Conservation (phyloP, 2,113 vertebrate genomes). For the Synodontis membranacea region DNA sequence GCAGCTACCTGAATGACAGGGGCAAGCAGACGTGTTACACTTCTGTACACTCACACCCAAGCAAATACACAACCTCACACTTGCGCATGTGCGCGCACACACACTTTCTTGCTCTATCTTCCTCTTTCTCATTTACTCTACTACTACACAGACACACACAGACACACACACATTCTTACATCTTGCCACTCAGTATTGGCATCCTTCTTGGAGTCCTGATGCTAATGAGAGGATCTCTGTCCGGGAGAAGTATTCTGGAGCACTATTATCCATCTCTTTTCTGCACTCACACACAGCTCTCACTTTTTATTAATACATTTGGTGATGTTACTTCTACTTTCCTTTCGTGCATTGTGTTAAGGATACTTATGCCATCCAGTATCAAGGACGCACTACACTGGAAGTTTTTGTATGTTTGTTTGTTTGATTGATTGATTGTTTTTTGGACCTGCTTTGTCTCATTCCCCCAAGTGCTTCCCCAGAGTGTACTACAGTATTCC, state of each 20-base stretch:
- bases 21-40: slow-evolving; percentile 58
- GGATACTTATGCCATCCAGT: slow-evolving; percentile 2
- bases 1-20: slow-evolving; percentile 77
- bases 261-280: background rate
- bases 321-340: slow-evolving; percentile 8
- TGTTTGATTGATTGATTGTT: too few relatives aligned
- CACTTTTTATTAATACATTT: background rate
- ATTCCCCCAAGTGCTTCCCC: slow-evolving; percentile 38
- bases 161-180: background rate
- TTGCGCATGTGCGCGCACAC: too few relatives aligned
- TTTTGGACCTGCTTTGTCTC: background rate
- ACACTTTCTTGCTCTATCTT: background rate
- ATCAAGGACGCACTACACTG: slow-evolving; percentile 16
- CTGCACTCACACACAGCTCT: slow-evolving; percentile 14
- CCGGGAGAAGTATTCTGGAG: slow-evolving; percentile 1
- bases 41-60: background rate
- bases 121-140: background rate
- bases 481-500: slow-evolving; percentile 12
- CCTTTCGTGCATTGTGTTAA: slow-evolving; percentile 12
- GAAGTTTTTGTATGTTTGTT: background rate
- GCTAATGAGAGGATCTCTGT: slow-evolving; percentile 18
- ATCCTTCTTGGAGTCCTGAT: background rate
- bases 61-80: background rate
- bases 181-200: slow-evolving; percentile 13
- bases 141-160: background rate